These are phyloP conservation scores for Eulithis testata DNA, from an alignment of 2,888 invertebrate genomes.

Conservation along the genomic window DNA sequence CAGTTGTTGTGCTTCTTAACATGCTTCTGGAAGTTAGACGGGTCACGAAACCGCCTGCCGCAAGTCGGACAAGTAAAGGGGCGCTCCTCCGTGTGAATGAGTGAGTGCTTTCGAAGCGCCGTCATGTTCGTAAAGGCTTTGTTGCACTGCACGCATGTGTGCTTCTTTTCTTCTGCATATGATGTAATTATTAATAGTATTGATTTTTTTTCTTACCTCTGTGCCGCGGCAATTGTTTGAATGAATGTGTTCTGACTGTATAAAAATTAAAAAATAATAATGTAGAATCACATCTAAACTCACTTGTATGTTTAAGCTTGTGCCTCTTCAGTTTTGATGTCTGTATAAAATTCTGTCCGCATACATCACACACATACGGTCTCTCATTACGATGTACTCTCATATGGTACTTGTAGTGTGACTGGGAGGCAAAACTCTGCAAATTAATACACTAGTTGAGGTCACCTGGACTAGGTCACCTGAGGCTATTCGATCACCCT, in stretches of 20 bases:
- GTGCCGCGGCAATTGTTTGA: too few relatives aligned
- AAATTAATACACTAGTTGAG: constrained; percentile 39
- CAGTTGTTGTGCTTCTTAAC: constrained; percentile 65
- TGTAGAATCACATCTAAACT: constrained; percentile 56
- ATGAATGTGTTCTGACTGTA: too few relatives aligned
- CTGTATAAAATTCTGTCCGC: constrained; percentile 88
- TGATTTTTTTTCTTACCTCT: too few relatives aligned
- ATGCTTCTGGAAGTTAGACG: constrained; percentile 89
- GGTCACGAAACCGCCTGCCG: constrained; percentile 84
- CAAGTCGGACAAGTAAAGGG: constrained; percentile 86
- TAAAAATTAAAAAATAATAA: too few relatives aligned
- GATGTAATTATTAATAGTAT: neutral
- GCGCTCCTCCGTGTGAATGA: constrained; percentile 86
- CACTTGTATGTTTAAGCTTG: constrained; percentile 85
- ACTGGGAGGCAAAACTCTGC: constrained; percentile 87
- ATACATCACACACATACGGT: constrained; percentile 85
- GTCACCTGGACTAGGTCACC: too few relatives aligned
- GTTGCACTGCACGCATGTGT: constrained; percentile 85
- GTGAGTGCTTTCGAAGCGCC: constrained; percentile 85
- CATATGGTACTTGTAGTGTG: constrained; percentile 90
- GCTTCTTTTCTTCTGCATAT: constrained; percentile 77
- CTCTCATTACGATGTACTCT: constrained; percentile 86
- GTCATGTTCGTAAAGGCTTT: constrained; percentile 85
- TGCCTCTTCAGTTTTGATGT: constrained; percentile 89
- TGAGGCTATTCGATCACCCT: too few relatives aligned